Base-by-base conservation (phyloP, 2,888 invertebrate species). In the Cephus rjabovi region DNA sequence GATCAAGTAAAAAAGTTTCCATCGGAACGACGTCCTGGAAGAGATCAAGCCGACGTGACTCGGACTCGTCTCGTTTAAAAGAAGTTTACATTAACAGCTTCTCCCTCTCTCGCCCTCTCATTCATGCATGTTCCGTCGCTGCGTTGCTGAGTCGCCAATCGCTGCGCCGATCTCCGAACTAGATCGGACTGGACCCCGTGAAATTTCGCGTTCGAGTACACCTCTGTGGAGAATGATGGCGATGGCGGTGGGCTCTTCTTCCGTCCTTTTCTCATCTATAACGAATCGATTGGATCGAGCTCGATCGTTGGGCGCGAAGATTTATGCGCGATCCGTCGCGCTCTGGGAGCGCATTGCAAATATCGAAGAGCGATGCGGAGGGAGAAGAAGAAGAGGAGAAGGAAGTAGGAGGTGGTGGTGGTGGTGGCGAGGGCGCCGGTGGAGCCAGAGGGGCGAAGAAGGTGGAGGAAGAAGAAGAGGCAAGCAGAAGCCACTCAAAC, bases 201-300 rank as follows among this genome's bases (percentile, higher is more conserved):
- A 56, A 56, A 56, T 56, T 56, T 56, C 56, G 56, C 56, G 56
- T 56, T 56, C 56, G 56, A 56, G 56, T 56, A 23, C 56, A 56
- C 56, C 23, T 56, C 56, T 56, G 56, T 56, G 56, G 56, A 56
- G 56, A 56, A 56, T 56, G 23, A 56, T 23, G 56, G 23, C 56
- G 56, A 56, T 56, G 56, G 56, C 23, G 56, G 56, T 56, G 56
- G 56, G 56, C 56, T 9, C 56, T 23, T 23, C 56, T 56, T 23
- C 23, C 2, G 56, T 56, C 56, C 56, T 56, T 56, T 56, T 56
- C 84, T 86, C 87, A 86, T 87, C 87, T 85, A 87, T 86, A 86
- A 87, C 87, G 87, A 87, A 87, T 88, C 86, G 88, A 88, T 88
- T 85, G 83, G 86, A 88, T 87, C 86, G 85, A 83, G 83, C 81